Evolutionary conservation across 2,113 vertebrate genomes (phyloP).

Genomic region (Octodon degus): DNA sequence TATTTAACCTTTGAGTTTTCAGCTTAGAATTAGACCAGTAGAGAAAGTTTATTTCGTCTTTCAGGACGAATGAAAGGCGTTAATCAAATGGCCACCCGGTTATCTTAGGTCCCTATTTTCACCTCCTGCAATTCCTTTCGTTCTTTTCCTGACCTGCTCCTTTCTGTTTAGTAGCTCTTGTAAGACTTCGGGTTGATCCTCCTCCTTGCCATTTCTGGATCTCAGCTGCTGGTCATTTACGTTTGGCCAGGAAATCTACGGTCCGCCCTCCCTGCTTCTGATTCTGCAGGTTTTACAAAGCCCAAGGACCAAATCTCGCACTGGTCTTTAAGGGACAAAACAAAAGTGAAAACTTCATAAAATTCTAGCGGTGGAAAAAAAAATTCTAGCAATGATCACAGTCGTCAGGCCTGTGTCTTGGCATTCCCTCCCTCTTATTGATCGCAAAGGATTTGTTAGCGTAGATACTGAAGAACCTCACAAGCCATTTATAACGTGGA

Average conservation of each 20-base stretch:
- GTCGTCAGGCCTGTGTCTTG: background rate
- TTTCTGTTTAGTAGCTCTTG: background rate
- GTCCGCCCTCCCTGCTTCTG: background rate
- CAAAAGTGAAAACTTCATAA: background rate
- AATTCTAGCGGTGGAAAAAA: background rate
- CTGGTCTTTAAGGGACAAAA: background rate
- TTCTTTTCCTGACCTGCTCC: background rate
- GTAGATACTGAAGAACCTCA: slow-evolving; percentile 12
- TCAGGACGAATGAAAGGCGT: background rate
- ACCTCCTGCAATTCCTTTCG: background rate
- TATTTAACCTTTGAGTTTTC: background rate
- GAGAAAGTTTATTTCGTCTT: background rate
- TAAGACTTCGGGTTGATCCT: background rate
- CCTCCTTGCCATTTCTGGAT: background rate
- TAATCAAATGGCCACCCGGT: background rate
- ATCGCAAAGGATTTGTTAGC: background rate
- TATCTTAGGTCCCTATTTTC: background rate
- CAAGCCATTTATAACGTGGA: background rate
- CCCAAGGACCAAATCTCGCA: background rate
- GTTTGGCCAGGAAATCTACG: background rate
- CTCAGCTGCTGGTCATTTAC: background rate
- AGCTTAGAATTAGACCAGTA: background rate
- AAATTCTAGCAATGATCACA: background rate
- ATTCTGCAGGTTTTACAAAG: background rate
- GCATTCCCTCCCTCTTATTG: background rate